Percentiles rank a stretch among this genome's conserved stretches.
phyloP scores from a whole-genome alignment of 2,113 vertebrate species.

The Peromyscus leucopus region DNA sequence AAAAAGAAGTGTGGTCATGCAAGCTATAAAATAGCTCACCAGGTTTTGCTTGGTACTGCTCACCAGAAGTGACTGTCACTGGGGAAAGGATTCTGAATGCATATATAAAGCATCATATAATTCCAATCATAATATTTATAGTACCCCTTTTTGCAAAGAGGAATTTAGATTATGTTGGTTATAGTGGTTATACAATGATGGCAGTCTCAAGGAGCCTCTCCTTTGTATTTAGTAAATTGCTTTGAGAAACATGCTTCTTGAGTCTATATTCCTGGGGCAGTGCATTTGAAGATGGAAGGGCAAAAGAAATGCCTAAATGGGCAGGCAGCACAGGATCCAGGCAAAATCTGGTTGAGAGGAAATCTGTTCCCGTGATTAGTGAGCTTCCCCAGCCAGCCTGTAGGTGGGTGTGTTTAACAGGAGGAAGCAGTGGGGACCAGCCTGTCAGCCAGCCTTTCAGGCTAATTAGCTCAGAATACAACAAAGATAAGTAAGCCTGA shows the following conservation, averaged over 20 bases:
- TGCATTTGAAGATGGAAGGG: background rate
- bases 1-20: slow-evolving; percentile 13
- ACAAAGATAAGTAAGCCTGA: slow-evolving; percentile 91
- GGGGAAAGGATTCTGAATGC: background rate
- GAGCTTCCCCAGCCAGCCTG: slow-evolving; percentile 80
- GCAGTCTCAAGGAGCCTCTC: background rate
- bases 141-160: background rate
- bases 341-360: slow-evolving; percentile 70
- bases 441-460: slow-evolving; percentile 85
- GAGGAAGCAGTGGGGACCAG: slow-evolving; percentile 85
- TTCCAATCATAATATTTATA: background rate
- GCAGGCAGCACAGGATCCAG: slow-evolving; percentile 59
- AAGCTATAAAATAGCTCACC: background rate
- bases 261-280: background rate
- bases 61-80: slow-evolving; percentile 12
- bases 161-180: background rate
- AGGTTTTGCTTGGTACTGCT: background rate
- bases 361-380: slow-evolving; percentile 70
- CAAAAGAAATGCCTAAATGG: slow-evolving; percentile 48
- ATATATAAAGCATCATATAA: background rate
- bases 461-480: slow-evolving; percentile 91
- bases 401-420: slow-evolving; percentile 86
- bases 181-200: background rate
- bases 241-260: slow-evolving; percentile 46
- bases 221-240: slow-evolving; percentile 33